Base-by-base conservation (phyloP, 2,113 vertebrate genomes). In the Hippocampus zosterae region DNA sequence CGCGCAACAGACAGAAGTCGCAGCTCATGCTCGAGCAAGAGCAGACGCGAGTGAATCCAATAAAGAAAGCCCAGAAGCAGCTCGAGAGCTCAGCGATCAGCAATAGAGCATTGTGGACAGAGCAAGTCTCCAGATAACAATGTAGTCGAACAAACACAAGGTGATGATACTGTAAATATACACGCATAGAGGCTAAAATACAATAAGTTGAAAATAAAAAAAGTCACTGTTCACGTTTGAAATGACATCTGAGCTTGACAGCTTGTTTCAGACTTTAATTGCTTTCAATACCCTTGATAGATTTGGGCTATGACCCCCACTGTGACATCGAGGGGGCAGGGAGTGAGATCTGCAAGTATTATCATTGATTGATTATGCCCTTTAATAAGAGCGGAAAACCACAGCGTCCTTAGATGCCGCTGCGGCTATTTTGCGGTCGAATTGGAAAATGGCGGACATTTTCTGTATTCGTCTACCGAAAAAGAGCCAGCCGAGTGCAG, bases 331-430 rank as follows among this genome's bases (percentile, higher is more conserved):
- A 69, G 73, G 85, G 87, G 86, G 74, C 68, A 50, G 81, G 81
- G 82, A 66, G 64, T 64, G 65, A 67, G 75, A 76, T 80, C 83
- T 69, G 81, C 86, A 88, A 90, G 90, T 86, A 81, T 82, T 87
- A 88, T 87, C 87, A 88, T 84, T 88, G 89, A 89, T 91, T 89
- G 88, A 88, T 90, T 77, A 77, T 81, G 74, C 73, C 73, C 71
- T 89, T 88, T 85, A 80, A 86, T 88, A 86, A 82, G 86, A 84
- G 87, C 85, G 78, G 81, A 83, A 82, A 89, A 81, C 66, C 37
- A 71, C 68, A 29, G 68, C 37, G 72, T 73, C 77, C 67, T 40
- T 37, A 37, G 63, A 73, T 21, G 62, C 53, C 1, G 56, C 50
- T 42, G 46, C 70, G 41, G 46, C 21, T 41, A 2, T 41, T 63